Percentiles rank a stretch among this genome's conserved stretches.
phyloP scores from a whole-genome alignment of 2,888 invertebrate species.

The Bombyx huttoni region DNA sequence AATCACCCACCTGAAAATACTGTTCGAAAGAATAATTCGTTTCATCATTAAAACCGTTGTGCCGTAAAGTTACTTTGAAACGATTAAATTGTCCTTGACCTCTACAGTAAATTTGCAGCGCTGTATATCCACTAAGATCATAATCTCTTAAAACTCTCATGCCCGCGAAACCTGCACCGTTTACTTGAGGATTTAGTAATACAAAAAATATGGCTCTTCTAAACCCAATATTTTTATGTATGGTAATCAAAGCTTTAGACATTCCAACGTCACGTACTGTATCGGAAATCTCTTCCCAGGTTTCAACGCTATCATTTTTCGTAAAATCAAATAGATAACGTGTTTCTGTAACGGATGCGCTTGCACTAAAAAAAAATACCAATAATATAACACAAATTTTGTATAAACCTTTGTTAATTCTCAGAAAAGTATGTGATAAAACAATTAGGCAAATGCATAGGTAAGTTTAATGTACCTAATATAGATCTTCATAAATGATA shows the following conservation, averaged over 20 bases:
- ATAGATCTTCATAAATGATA: too few species aligned
- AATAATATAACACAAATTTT: neutral
- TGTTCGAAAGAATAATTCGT: conserved; percentile 75
- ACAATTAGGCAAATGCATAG: too few species aligned
- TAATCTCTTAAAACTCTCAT: conserved; percentile 60
- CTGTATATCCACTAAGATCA: conserved; percentile 58
- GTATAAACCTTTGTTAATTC: too few species aligned
- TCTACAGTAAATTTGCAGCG: conserved; percentile 67
- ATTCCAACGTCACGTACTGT: conserved; percentile 76
- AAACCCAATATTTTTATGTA: conserved; percentile 73
- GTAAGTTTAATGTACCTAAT: too few species aligned
- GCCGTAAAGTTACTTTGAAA: conserved; percentile 75
- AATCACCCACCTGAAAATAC: conserved; percentile 59
- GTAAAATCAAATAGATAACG: conserved; percentile 74
- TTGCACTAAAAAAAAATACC: conserved; percentile 7
- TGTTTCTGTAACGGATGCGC: conserved; percentile 15
- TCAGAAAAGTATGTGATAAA: too few species aligned
- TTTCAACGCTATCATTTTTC: conserved; percentile 51
- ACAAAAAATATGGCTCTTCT: conserved; percentile 76
- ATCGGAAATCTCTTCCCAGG: conserved; percentile 77
- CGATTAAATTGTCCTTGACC: conserved; percentile 73
- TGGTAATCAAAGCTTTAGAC: conserved; percentile 74
- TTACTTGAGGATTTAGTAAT: conserved; percentile 76
- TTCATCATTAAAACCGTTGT: conserved; percentile 69
- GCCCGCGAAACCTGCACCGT: conserved; percentile 79